phyloP scores from a whole-genome alignment of 2,797 vertebrate species.

The Sebastes minor region DNA sequence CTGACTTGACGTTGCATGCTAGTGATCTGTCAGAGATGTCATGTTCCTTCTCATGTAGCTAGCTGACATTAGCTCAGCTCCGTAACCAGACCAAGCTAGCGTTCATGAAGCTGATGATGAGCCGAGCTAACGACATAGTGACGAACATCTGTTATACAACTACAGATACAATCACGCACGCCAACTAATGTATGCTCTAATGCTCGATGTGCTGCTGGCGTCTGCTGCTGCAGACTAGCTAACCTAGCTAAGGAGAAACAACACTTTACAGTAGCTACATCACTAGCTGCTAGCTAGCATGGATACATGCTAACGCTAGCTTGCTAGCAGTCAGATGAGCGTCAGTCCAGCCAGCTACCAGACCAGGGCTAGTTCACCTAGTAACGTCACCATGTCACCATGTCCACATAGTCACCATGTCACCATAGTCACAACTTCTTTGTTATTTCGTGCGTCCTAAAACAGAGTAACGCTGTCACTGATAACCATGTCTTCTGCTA shows the following conservation, averaged over 20 bases:
- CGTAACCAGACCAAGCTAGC: not conserved
- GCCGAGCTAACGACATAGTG: not conserved
- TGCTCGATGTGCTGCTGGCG: not conserved
- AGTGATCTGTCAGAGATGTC: constrained; percentile 26
- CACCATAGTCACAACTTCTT: rapidly evolving
- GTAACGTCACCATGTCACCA: not conserved
- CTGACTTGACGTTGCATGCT: constrained; percentile 54
- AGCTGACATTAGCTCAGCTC: not conserved
- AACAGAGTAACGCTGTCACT: no score
- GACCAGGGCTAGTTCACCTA: no score
- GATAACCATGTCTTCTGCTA: not conserved
- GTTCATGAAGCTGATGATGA: not conserved
- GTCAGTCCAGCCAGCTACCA: not conserved
- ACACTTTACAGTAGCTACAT: not conserved
- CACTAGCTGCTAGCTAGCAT: constrained; percentile 3
- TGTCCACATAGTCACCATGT: rapidly evolving
- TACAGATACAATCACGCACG: not conserved
- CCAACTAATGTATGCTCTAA: not conserved
- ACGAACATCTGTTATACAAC: not conserved
- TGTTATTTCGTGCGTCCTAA: not conserved
- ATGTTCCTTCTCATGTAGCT: constrained; percentile 29
- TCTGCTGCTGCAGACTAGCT: not conserved
- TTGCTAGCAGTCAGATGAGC: not conserved
- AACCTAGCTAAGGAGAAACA: not conserved
- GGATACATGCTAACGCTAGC: constrained; percentile 11